Conservation (phyloP, 2,888 invertebrate species). For the Calliphora vomitoria region DNA sequence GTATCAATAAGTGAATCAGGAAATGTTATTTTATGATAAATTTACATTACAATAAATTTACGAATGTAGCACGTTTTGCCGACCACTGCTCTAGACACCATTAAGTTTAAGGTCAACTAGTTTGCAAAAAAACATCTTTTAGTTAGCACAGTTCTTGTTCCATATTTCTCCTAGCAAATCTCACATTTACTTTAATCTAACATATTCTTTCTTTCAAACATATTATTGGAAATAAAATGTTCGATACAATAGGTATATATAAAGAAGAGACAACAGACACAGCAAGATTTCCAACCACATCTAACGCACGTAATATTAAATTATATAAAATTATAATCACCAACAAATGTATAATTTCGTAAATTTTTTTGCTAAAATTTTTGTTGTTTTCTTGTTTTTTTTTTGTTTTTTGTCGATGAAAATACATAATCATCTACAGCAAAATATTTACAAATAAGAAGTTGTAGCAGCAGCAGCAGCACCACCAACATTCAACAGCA, state of each 20-base stretch:
- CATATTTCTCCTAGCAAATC: too few species aligned
- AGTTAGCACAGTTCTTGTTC: too few species aligned
- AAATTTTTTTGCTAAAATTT: constrained; percentile 34
- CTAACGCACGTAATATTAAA: constrained; percentile 72
- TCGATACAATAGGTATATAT: background rate
- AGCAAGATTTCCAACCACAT: constrained; percentile 35
- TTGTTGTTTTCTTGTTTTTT: constrained; percentile 24
- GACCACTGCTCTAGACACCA: too few species aligned
- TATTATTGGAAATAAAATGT: background rate
- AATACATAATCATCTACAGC: constrained; percentile 40
- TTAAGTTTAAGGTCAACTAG: too few species aligned
- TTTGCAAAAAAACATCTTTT: too few species aligned
- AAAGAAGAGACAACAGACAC: background rate
- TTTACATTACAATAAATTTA: too few species aligned
- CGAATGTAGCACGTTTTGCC: too few species aligned
- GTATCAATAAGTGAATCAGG: too few species aligned
- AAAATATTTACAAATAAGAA: constrained; percentile 49
- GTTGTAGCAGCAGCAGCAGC: constrained; percentile 14
- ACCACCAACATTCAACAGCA: constrained; percentile 19
- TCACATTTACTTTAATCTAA: too few species aligned
- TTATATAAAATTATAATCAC: constrained; percentile 74
- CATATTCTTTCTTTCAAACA: background rate
- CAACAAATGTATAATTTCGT: constrained; percentile 70
- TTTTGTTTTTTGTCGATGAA: constrained; percentile 15
- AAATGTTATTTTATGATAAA: too few species aligned